Percentiles rank a stretch among this genome's conserved stretches.
Conservation (phyloP, 1,140 invertebrate genomes). For the Mylabris phalerata region DNA sequence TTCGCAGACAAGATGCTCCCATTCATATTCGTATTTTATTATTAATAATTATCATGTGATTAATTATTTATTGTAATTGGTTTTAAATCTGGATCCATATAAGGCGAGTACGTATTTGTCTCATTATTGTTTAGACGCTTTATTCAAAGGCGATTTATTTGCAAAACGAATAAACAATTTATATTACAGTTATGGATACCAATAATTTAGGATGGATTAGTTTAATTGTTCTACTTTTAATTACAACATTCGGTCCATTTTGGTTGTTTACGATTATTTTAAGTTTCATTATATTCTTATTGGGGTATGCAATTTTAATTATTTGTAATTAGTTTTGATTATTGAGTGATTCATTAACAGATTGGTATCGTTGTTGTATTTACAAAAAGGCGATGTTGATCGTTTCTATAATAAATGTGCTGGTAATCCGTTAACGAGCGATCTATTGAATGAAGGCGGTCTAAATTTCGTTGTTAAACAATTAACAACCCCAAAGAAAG, state of each 20-base stretch:
- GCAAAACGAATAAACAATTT: too few species aligned
- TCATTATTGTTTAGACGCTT: neutral
- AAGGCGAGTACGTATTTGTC: neutral
- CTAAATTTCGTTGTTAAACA: slow-evolving; percentile 21
- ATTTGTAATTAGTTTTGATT: slow-evolving; percentile 2
- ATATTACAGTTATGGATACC: slow-evolving; percentile 20
- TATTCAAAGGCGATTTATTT: too few species aligned
- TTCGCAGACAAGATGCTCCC: neutral
- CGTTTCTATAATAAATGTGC: slow-evolving; percentile 35
- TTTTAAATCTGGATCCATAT: too few species aligned
- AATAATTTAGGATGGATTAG: slow-evolving; percentile 30
- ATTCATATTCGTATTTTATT: neutral
- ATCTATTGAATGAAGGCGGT: slow-evolving; percentile 30
- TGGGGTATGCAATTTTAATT: slow-evolving; percentile 30
- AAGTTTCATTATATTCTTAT: slow-evolving; percentile 29
- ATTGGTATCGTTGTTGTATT: slow-evolving; percentile 33
- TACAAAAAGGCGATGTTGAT: slow-evolving; percentile 35
- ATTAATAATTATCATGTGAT: slow-evolving; percentile 8
- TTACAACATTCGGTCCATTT: slow-evolving; percentile 33
- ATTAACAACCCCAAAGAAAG: slow-evolving; percentile 32
- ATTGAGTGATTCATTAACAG: slow-evolving; percentile 23
- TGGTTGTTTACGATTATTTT: slow-evolving; percentile 27
- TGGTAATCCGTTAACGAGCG: slow-evolving; percentile 35
- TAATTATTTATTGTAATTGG: neutral
- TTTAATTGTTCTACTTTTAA: slow-evolving; percentile 31